These are phyloP conservation scores for Whitmania pigra DNA, from an alignment of 1,140 invertebrate species.

Conservation along the genomic window DNA sequence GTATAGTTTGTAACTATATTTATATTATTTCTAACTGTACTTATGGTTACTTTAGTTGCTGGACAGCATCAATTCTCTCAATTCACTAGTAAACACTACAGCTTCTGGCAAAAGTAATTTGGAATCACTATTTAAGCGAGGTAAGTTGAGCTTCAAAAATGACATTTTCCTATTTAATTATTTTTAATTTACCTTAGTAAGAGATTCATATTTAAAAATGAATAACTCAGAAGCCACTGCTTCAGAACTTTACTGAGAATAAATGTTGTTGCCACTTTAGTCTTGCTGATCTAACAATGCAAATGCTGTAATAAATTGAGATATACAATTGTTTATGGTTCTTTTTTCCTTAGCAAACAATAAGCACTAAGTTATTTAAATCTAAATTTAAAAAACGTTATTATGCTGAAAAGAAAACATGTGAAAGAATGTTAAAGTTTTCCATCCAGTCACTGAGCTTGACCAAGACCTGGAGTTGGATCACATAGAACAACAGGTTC, in stretches of 20 bases:
- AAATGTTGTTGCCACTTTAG: too few relatives aligned
- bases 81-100: slow-evolving; percentile 9
- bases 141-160: neutral
- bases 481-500: neutral
- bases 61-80: slow-evolving; percentile 8
- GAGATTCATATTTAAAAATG: too few relatives aligned
- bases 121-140: neutral
- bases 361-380: too few relatives aligned
- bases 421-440: too few relatives aligned
- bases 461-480: neutral
- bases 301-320: too few relatives aligned
- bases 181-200: neutral
- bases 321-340: too few relatives aligned
- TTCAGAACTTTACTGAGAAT: too few relatives aligned
- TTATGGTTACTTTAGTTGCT: neutral
- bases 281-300: too few relatives aligned
- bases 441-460: neutral
- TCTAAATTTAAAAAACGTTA: too few relatives aligned
- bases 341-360: too few relatives aligned
- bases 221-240: too few relatives aligned
- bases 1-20: neutral
- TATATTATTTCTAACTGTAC: neutral
- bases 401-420: too few relatives aligned
- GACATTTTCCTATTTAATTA: neutral
- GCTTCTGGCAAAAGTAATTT: neutral